Evolutionary conservation across 2,113 vertebrate genomes (phyloP).

Genomic region (Echinops telfairi): DNA sequence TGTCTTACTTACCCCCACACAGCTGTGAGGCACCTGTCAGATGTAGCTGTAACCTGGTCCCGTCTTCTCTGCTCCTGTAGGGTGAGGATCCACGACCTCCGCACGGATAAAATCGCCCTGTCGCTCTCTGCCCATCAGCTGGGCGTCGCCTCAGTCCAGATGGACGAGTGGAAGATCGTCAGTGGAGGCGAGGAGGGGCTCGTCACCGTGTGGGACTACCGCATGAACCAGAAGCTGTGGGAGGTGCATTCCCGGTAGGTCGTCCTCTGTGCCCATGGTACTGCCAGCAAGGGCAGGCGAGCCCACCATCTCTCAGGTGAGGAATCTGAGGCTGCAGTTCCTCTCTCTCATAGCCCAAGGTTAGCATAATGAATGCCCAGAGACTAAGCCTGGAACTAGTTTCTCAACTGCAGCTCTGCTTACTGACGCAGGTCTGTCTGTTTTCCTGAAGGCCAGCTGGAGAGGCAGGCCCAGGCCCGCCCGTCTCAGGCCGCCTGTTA

Average conservation of each 20-base stretch:
- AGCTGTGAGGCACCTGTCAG: neutral
- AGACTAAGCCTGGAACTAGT: no score
- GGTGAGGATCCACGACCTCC: conserved; percentile 93
- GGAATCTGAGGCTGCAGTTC: no score
- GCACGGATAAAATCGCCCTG: conserved; percentile 83
- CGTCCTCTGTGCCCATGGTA: no score
- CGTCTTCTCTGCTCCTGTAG: conserved; percentile 80
- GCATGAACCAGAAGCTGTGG: conserved; percentile 95
- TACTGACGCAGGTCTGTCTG: no score
- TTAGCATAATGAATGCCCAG: no score
- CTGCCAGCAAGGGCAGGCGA: no score
- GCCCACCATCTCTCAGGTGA: no score
- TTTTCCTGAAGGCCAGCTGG: no score
- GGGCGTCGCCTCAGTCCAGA: conserved; percentile 92
- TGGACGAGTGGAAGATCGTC: conserved; percentile 97
- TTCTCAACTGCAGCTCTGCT: no score
- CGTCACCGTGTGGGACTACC: conserved; percentile 96
- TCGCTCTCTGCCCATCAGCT: conserved; percentile 94
- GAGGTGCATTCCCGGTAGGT: conserved; percentile 96
- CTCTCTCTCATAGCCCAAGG: no score
- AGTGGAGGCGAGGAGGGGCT: conserved; percentile 95
- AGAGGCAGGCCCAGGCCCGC: no score
- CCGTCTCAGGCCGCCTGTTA: no score
- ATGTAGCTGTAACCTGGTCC: neutral
- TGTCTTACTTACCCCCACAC: neutral